Evolutionary conservation across 2,888 invertebrate species (phyloP), one percentile per base, ranked within the genome.

Genomic region (Aspidapion aeneum): DNA sequence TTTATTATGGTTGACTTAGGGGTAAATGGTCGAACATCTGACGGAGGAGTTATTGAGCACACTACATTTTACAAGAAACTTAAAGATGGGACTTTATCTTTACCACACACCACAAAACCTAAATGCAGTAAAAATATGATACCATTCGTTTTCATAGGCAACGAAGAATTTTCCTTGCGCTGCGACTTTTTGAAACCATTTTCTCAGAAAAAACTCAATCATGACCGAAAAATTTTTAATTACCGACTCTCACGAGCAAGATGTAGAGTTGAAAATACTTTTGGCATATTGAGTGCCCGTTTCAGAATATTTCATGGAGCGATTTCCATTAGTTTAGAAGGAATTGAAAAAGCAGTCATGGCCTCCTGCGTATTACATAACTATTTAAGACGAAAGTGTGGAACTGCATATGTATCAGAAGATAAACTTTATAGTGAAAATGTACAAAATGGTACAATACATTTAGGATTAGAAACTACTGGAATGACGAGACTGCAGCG

Each of bases 261-360:
- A 16, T 58, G 66, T 57, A 62, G 73, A 18, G 62, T 72, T 21
- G 71, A 71, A 66, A 72, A 71, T 60, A 66, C 60, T 12, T 72
- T 72, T 58, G 71, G 72, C 21, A 74, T 75, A 20, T 61, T 73
- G 55, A 60, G 68, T 52, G 61, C 63, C 7, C 63, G 73, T 64
- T 75, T 75, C 68, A 51, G 71, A 58, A 65, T 74, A 60, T 68
- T 74, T 19, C 69, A 71, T 57, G 67, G 65, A 61, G 60, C 64
- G 58, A 71, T 72, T 48, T 62, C 22, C 58, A 49, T 58, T 18
- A 51, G 58, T 21, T 17, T 56, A 51, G 52, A 57, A 20, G 21
- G 57, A 12, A 60, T 58, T 58, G 66, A 68, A n/a, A 60, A 58
- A 21, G 64, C 68, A 18, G 66, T 69, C 20, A 60, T 68, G 65